A percentile compares a stretch with the other conserved stretches of the same genome.
phyloP scores from a whole-genome alignment of 1,140 invertebrate species.

The Drosophila bifasciata region DNA sequence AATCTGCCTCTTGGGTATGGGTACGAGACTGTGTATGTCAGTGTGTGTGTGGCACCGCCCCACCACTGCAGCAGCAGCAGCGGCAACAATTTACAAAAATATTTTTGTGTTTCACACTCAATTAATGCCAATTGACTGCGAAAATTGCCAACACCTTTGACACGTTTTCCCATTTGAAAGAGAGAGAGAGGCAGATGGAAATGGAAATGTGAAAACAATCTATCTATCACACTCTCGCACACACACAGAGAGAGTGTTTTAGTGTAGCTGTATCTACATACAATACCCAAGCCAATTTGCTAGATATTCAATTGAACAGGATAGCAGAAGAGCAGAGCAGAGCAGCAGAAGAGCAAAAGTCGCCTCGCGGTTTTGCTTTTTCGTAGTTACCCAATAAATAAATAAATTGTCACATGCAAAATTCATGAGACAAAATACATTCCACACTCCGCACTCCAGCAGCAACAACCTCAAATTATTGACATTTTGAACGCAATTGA shows the following conservation, averaged over 20 bases:
- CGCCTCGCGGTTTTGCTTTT: slow-evolving; percentile 14
- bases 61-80: slow-evolving; percentile 6
- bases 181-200: not conserved
- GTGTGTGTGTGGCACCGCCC: no score
- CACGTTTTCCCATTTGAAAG: slow-evolving; percentile 47
- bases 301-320: not conserved
- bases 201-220: slow-evolving; percentile 26
- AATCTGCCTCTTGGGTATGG: no score
- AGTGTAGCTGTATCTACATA: slow-evolving; percentile 3
- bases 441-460: no score
- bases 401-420: slow-evolving; percentile 79
- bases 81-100: slow-evolving; percentile 76
- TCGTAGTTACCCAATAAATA: slow-evolving; percentile 66
- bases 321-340: slow-evolving; percentile 5
- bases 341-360: not conserved
- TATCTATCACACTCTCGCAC: not conserved
- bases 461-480: slow-evolving; percentile 68
- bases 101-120: slow-evolving; percentile 82
- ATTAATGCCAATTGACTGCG: slow-evolving; percentile 81
- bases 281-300: slow-evolving; percentile 20
- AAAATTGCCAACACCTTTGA: slow-evolving; percentile 82
- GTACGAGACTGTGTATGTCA: no score
- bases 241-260: not conserved
- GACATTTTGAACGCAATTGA: slow-evolving; percentile 80
- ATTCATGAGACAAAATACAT: slow-evolving; percentile 65